phyloP scores from a whole-genome alignment of 2,113 vertebrate species.

The Gallinago paraguaiae region DNA sequence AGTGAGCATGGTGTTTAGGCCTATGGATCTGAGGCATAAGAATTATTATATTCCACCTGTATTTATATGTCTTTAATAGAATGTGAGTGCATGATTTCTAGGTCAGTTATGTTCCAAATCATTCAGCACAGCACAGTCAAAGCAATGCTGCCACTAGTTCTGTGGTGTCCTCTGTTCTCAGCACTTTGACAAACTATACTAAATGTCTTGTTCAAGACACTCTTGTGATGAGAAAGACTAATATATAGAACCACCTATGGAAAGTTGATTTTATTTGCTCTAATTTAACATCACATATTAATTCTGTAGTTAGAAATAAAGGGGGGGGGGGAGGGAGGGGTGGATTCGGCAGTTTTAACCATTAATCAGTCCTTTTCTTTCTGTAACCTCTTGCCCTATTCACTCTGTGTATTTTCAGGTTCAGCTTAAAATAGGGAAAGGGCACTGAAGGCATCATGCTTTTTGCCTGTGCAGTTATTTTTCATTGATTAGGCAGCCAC shows the following conservation, averaged over 20 bases:
- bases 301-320: neutral
- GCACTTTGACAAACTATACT: neutral
- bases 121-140: neutral
- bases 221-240: neutral
- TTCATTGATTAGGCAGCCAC: neutral
- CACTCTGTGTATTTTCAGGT: neutral
- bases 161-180: neutral
- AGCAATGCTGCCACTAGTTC: neutral
- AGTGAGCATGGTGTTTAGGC: neutral
- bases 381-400: neutral
- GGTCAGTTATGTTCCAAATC: neutral
- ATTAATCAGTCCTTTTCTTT: neutral
- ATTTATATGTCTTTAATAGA: neutral
- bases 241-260: neutral
- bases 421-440: neutral
- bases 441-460: neutral
- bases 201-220: neutral
- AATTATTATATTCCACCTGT: neutral
- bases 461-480: neutral
- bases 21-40: neutral
- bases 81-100: neutral
- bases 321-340: rapidly evolving
- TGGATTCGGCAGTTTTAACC: neutral
- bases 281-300: neutral
- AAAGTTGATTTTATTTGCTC: neutral